Percentiles rank a stretch among this genome's conserved stretches.
These are phyloP conservation scores for Archivesica marissinica DNA, from an alignment of 1,140 invertebrate genomes.

Conservation along the genomic window DNA sequence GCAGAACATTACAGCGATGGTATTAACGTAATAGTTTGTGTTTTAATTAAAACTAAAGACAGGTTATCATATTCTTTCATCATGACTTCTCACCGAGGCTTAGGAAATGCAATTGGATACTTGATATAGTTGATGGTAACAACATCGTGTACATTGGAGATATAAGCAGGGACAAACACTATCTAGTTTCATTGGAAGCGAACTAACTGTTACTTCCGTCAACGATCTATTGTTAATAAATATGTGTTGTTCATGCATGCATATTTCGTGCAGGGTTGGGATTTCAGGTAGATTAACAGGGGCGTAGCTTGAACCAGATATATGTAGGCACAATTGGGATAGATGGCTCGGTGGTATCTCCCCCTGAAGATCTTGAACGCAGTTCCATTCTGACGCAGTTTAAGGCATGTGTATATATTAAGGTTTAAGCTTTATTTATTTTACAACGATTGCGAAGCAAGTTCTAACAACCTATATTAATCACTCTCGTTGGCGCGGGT, in stretches of 20 bases:
- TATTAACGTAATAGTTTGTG: neutral
- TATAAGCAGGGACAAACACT: neutral
- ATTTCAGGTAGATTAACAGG: neutral
- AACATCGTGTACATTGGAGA: neutral
- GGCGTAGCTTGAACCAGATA: neutral
- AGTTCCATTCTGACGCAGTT: no score
- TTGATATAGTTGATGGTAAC: conserved; percentile 23
- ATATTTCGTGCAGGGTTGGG: neutral
- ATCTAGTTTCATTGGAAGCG: neutral
- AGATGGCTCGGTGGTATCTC: neutral
- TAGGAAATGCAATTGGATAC: conserved; percentile 22
- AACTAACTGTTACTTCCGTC: conserved; percentile 14
- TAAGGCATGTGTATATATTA: no score
- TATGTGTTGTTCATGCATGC: neutral
- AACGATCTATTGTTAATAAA: neutral
- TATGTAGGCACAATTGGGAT: neutral
- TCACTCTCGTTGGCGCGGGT: no score
- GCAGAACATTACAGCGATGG: neutral
- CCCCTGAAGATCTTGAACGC: no score
- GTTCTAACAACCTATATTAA: no score
- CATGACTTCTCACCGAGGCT: neutral
- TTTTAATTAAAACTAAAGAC: conserved; percentile 35
- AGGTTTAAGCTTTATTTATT: no score
- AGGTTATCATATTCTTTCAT: conserved; percentile 21
- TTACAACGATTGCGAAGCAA: no score